A percentile compares a stretch with the other conserved stretches of the same genome.
These are phyloP conservation scores for Venturia canescens DNA, from an alignment of 1,140 invertebrate species.

Conservation along the genomic window DNA sequence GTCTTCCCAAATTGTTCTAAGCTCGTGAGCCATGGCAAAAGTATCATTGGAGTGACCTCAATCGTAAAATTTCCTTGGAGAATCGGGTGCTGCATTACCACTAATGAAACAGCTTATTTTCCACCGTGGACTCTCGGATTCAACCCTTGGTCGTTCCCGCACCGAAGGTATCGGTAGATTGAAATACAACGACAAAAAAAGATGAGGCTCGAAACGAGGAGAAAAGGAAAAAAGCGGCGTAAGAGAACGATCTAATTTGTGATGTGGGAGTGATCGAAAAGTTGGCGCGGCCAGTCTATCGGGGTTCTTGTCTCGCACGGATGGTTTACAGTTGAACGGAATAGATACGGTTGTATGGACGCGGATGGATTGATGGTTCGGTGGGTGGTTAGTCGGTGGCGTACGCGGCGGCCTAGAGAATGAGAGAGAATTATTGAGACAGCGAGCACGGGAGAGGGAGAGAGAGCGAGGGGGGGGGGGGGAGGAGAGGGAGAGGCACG, in stretches of 20 bases:
- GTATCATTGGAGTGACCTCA: no score
- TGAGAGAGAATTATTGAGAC: slow-evolving; percentile 2
- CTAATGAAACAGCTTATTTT: no score
- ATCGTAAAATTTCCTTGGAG: no score
- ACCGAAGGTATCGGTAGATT: not conserved
- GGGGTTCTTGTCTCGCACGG: not conserved
- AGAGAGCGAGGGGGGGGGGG: not conserved
- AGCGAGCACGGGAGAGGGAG: not conserved
- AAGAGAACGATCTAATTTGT: not conserved
- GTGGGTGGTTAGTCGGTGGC: slow-evolving; percentile 40
- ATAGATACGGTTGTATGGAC: slow-evolving; percentile 28
- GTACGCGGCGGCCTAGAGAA: slow-evolving; percentile 19
- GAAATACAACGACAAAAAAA: not conserved
- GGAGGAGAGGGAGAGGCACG: not conserved
- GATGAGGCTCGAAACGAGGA: not conserved
- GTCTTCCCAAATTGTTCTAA: no score
- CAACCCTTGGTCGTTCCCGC: no score
- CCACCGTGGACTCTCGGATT: no score
- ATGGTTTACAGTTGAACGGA: slow-evolving; percentile 10
- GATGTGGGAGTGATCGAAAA: not conserved
- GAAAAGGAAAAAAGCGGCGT: not conserved
- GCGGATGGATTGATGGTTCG: slow-evolving; percentile 34
- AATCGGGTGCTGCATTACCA: no score
- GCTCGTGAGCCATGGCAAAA: no score
- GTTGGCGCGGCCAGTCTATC: not conserved